Evolutionary conservation across 2,113 vertebrate genomes (phyloP), one percentile per base, ranked within the genome.

Genomic region (Oreocharis arfaki): DNA sequence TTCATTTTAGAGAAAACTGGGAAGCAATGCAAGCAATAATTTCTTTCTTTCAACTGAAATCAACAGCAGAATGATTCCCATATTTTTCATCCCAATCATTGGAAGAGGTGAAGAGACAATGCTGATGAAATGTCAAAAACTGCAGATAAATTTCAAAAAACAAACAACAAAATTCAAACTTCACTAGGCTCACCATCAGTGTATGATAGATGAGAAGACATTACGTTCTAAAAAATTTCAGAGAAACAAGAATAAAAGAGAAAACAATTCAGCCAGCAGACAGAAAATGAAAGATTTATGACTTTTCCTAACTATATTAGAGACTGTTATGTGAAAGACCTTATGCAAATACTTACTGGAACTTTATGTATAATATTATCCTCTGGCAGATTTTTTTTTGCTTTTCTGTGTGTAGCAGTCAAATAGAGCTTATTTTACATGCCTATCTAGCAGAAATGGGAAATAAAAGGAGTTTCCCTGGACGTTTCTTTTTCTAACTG

Each of bases 301-400:
- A 61, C 55, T 89, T 93, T 91, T 82, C 70, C 47, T 59, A 80
- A 70, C 50, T 59, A 14, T 83, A 55, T 91, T 80, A 82, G 47
- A 80, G 39, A 79, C 50, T 63, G 30, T 33, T 63, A 91, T 64
- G 59, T 88, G 85, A 91, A 96, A 93, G 50, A 83, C 47, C 39
- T 94, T 76, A 95, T 86, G 85, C 82, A 95, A 95, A 96, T 88
- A 90, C n/a, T 47, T 63, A 74, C 82, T 80, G 75, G 70, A 93
- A 92, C 90, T 73, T 59, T 91, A 76, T 73, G 75, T 80, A 74
- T 57, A 73, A 57, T 85, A 61, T 47, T 88, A 73, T 94, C 46
- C 50, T 86, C 64, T 85, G 74, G 70, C 61, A 97, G 74, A 87
- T 50, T 33, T 57, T 56, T 81, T 85, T 83, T 94, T 85, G 53